Conservation (phyloP, 2,113 vertebrate species). For the Apeltes quadracus region DNA sequence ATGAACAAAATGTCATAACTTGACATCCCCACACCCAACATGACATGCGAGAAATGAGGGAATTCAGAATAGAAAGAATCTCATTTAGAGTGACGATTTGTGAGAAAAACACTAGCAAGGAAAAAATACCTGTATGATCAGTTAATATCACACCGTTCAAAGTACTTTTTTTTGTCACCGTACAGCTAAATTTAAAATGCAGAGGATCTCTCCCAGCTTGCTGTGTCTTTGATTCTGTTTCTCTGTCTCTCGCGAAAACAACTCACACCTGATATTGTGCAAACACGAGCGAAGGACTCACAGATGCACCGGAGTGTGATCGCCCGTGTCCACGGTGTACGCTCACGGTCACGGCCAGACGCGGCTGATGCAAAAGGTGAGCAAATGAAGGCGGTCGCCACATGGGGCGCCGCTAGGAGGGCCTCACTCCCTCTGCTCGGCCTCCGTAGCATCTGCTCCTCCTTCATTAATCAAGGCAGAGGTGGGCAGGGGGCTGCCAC, state of each 20-base stretch:
- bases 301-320: neutral
- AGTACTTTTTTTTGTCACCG: neutral
- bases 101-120: neutral
- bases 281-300: conserved; percentile 4
- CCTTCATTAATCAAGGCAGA: conserved; percentile 71
- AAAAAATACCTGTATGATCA: neutral
- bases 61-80: neutral
- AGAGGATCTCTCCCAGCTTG: neutral
- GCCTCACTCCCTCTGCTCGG: conserved; percentile 40
- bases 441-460: conserved; percentile 68
- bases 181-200: neutral
- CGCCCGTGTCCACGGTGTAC: conserved; percentile 6
- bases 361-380: conserved; percentile 59
- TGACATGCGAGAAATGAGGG: neutral
- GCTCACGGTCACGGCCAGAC: conserved; percentile 37
- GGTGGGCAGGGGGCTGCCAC: conserved; percentile 62
- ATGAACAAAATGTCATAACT: neutral
- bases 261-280: neutral
- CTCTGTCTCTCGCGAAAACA: neutral
- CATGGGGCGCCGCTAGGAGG: conserved; percentile 39
- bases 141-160: neutral
- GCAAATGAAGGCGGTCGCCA: conserved; percentile 46
- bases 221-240: neutral
- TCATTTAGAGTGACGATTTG: neutral
- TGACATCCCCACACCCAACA: neutral